Conservation (phyloP, 2,113 vertebrate species). For the Cranoglanis bouderius region DNA sequence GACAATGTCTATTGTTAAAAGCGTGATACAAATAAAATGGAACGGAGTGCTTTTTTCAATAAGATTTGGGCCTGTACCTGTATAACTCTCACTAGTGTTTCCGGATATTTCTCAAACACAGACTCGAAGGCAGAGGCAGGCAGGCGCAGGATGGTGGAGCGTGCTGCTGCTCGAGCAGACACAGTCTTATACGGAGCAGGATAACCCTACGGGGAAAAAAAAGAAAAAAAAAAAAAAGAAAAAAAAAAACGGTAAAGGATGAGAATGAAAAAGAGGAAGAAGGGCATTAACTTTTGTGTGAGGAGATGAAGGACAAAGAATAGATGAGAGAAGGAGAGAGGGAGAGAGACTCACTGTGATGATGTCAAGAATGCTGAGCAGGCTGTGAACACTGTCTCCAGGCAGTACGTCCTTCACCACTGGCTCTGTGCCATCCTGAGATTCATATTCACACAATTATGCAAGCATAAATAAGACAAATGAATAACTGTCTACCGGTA, state of each 20-base stretch:
- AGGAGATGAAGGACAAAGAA: conserved; percentile 14
- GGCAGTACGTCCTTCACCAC: conserved; percentile 91
- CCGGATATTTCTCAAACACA: conserved; percentile 91
- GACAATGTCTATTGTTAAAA: neutral
- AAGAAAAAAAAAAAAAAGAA: too few species aligned
- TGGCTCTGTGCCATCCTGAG: conserved; percentile 87
- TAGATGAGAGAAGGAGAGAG: conserved; percentile 15
- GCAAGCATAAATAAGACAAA: conserved; percentile 12
- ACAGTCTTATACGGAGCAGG: conserved; percentile 90
- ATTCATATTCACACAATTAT: conserved; percentile 3
- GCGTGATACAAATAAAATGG: neutral
- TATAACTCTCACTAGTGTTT: conserved; percentile 91
- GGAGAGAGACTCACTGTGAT: conserved; percentile 83
- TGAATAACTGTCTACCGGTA: neutral
- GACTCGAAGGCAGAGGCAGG: conserved; percentile 89
- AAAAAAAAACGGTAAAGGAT: neutral
- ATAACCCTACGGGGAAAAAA: conserved; percentile 86
- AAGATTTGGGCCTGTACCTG: conserved; percentile 77
- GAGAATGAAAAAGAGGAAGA: neutral
- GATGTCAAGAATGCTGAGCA: conserved; percentile 93
- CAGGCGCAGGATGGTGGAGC: conserved; percentile 84
- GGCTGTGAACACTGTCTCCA: conserved; percentile 93
- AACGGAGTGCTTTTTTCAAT: neutral
- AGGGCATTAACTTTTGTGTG: neutral
- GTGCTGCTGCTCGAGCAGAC: conserved; percentile 80